A percentile compares a stretch with the other conserved stretches of the same genome.
Evolutionary conservation across 2,888 invertebrate species (phyloP).

Genomic region (Myathropa florea): DNA sequence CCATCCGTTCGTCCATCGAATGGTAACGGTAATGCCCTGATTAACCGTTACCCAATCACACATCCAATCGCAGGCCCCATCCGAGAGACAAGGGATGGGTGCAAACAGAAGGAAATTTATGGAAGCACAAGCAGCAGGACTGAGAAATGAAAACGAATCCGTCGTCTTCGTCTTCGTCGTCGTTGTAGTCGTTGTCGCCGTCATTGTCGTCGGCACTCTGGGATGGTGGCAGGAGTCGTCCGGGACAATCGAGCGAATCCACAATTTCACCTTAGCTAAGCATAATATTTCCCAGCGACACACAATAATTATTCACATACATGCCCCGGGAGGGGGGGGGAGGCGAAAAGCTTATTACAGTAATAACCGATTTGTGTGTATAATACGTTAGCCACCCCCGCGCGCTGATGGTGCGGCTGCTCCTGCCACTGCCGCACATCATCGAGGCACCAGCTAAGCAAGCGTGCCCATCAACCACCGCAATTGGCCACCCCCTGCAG

Average conservation of each 20-base stretch:
- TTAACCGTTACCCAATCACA: slow-evolving; percentile 62
- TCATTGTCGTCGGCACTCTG: neutral
- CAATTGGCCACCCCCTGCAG: slow-evolving; percentile 65
- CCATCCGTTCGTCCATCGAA: slow-evolving; percentile 22
- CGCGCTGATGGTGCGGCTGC: neutral
- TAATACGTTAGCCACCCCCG: slow-evolving; percentile 51
- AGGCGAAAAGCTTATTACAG: slow-evolving; percentile 66
- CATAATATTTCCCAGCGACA: slow-evolving; percentile 60
- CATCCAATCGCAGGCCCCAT: slow-evolving; percentile 43
- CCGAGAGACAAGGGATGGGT: neutral
- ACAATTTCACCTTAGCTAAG: slow-evolving; percentile 69
- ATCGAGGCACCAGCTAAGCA: slow-evolving; percentile 20
- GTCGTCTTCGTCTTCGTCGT: neutral
- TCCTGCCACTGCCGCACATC: neutral
- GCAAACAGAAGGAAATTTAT: slow-evolving; percentile 33
- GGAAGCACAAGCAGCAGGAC: slow-evolving; percentile 29
- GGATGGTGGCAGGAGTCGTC: slow-evolving; percentile 41
- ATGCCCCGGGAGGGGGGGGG: slow-evolving; percentile 38
- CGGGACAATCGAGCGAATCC: slow-evolving; percentile 64
- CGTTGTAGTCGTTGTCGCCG: neutral
- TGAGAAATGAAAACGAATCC: slow-evolving; percentile 18
- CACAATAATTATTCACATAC: slow-evolving; percentile 70
- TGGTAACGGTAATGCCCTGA: slow-evolving; percentile 60
- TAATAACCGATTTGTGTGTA: slow-evolving; percentile 71
- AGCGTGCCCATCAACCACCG: slow-evolving; percentile 33